Base-by-base conservation (phyloP, 1,140 invertebrate genomes). In the Listronotus bonariensis region DNA sequence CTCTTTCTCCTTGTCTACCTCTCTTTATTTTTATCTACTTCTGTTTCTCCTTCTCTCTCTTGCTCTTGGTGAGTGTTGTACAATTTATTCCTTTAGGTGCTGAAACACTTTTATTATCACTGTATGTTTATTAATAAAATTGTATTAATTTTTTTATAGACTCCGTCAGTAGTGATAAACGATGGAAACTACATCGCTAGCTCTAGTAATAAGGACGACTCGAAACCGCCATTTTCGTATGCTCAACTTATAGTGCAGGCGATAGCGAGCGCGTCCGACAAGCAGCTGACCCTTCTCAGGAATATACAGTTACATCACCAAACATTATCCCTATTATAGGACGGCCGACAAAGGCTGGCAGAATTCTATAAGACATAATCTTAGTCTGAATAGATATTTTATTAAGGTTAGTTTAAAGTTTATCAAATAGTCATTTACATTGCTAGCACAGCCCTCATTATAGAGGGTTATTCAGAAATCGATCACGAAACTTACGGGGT, bases 301-400 rank as follows among this genome's bases (percentile, higher is more conserved):
- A 73, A 99, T 99, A 76, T 99, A 99, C 84, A 95, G 95, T 66
- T 99, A 97, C 78, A 99, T 99, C 79, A 97, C 96, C 32, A 98
- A 97, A 82, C 91, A 98, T 80, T 99, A 98, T 85, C 20, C 95
- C 7, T 99, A 98, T 82, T 99, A 98, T 80, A 86, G 95, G 76
- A 97, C 95, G 58, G 95, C 95, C 4, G 96, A 99, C 78, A 98
- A 98, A 82, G 96, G 97, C 34, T 99, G 96, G 96, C 96, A 98
- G 84, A 99, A 99, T 83, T 99, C 96, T 34, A 99, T 99, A 76
- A 87, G 97, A 71, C 97, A 99, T 83, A 99, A 99, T 83, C 84
- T 99, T 63, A 98, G 96, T 67, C 84, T 99, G 57, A 99, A 99
- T 84, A 90, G 96, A 80, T 87, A 75, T 69, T 79, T 79, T 70